Percentiles rank a stretch among this genome's conserved stretches.
Evolutionary conservation across 2,797 vertebrate genomes (phyloP).

Genomic region (Erithacus rubecula): DNA sequence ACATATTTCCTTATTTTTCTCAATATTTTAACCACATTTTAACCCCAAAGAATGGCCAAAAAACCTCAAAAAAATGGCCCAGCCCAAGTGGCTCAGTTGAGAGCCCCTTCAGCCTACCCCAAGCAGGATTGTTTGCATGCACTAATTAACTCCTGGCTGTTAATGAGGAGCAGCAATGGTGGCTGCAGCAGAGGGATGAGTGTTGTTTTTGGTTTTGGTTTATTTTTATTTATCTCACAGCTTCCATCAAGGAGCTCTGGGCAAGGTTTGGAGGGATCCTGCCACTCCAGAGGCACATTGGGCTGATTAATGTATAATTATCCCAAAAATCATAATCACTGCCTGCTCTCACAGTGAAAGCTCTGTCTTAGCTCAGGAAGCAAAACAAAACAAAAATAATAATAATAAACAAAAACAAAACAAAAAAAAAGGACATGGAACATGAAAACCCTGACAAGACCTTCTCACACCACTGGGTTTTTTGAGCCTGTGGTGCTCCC

Average conservation of each 20-base stretch:
- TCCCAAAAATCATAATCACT: background rate
- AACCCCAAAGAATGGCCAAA: background rate
- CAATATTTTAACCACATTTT: background rate
- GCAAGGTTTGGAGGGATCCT: background rate
- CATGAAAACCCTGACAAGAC: background rate
- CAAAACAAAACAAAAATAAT: no score
- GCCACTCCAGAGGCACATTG: background rate
- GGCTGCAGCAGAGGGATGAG: background rate
- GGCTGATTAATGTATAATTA: background rate
- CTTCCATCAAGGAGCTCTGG: background rate
- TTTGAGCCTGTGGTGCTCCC: background rate
- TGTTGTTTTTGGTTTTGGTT: no score
- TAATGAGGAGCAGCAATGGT: background rate
- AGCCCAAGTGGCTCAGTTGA: background rate
- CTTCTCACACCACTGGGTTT: background rate
- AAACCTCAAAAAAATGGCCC: background rate
- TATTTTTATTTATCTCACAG: background rate
- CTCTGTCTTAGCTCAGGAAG: background rate
- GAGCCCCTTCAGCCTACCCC: background rate
- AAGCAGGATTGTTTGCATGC: background rate
- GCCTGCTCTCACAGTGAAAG: background rate
- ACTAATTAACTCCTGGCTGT: slow-evolving; percentile 11
- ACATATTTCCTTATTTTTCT: background rate
- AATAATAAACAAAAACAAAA: no score
- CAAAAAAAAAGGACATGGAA: background rate